Evolutionary conservation across 2,797 vertebrate species (phyloP).

Genomic region (Hemitrygon akajei): DNA sequence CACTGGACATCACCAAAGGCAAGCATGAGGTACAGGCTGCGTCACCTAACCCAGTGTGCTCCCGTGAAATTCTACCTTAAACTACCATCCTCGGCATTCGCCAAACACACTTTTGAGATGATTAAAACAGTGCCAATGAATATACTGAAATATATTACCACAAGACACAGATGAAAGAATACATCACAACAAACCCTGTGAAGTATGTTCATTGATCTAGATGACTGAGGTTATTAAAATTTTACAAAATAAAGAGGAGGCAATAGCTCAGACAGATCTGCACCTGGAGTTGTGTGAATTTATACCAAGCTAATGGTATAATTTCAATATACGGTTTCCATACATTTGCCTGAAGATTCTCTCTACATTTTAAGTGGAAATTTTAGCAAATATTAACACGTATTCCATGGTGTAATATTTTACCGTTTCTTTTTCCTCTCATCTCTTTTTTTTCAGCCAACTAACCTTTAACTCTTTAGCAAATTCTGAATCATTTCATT

Average conservation of each 20-base stretch:
- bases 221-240: neutral
- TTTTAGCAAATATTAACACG: neutral
- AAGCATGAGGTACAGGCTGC: too few relatives aligned
- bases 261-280: neutral
- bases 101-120: neutral
- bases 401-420: neutral
- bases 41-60: neutral
- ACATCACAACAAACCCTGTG: neutral
- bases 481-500: neutral
- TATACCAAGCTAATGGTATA: neutral
- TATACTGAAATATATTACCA: neutral
- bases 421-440: neutral
- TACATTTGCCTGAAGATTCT: neutral
- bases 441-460: neutral
- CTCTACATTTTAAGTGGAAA: neutral
- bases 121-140: neutral
- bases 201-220: neutral
- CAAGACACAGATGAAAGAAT: slow-evolving; percentile 25
- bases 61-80: neutral
- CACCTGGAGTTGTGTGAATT: neutral
- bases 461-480: neutral
- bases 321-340: neutral
- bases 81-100: neutral
- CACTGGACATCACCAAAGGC: too few relatives aligned
- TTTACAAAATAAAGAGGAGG: neutral